phyloP scores from a whole-genome alignment of 2,113 vertebrate genomes.

The Shinisaurus crocodilurus region DNA sequence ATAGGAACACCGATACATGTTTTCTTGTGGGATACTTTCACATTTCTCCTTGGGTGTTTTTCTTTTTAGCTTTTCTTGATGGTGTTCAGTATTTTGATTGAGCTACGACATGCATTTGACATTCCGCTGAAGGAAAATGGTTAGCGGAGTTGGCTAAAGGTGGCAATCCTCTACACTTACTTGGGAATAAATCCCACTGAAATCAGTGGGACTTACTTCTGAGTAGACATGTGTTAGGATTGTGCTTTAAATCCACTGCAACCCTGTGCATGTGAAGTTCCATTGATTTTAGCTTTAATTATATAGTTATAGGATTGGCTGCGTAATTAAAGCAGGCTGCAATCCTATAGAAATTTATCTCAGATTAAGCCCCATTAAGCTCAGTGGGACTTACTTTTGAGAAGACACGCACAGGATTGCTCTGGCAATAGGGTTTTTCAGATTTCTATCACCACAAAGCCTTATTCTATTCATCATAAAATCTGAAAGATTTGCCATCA shows the following conservation, averaged over 20 bases:
- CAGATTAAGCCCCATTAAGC: not conserved
- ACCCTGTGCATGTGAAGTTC: no score
- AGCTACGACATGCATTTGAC: not conserved
- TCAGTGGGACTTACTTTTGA: no score
- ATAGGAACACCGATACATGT: conserved; percentile 13
- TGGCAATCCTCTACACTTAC: not conserved
- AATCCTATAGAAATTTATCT: no score
- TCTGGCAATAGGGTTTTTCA: no score
- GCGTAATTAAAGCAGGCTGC: no score
- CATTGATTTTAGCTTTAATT: no score
- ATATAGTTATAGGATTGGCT: no score
- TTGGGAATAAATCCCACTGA: not conserved
- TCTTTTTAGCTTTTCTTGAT: conserved; percentile 28
- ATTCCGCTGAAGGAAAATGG: not conserved
- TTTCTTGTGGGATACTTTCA: not conserved
- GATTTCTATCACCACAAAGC: no score
- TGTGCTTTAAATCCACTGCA: not conserved
- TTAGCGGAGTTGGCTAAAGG: not conserved
- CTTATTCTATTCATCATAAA: no score
- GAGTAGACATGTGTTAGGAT: not conserved
- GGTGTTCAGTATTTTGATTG: conserved; percentile 30
- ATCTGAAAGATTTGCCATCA: no score
- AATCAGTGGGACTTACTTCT: no score
- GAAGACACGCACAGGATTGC: no score
- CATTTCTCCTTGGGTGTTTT: conserved; percentile 19